phyloP scores from a whole-genome alignment of 2,797 vertebrate genomes.

The Falco cherrug region DNA sequence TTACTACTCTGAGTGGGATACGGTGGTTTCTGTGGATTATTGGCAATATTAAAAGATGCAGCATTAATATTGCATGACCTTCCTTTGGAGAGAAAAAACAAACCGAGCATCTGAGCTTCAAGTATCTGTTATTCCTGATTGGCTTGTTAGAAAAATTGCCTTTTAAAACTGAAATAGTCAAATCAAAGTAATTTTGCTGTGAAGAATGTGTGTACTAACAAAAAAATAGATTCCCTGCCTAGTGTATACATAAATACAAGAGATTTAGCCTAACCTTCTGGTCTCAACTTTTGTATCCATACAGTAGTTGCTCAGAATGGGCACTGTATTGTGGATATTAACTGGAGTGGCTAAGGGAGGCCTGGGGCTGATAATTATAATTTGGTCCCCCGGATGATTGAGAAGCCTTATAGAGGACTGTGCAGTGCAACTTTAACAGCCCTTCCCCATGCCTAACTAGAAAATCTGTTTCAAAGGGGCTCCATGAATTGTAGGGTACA shows the following conservation, averaged over 20 bases:
- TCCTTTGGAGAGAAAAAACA: not conserved
- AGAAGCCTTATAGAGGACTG: not conserved
- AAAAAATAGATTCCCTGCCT: not conserved
- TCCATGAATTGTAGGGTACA: constrained; percentile 71
- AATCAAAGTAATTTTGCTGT: constrained; percentile 32
- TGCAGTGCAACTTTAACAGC: constrained; percentile 48
- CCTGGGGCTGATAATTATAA: constrained; percentile 44
- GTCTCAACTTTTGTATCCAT: constrained; percentile 4
- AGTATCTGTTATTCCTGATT: constrained; percentile 1
- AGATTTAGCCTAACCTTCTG: constrained; percentile 28
- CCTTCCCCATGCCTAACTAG: constrained; percentile 13
- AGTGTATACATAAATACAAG: constrained; percentile 32
- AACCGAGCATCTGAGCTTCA: not conserved
- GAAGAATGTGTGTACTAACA: not conserved
- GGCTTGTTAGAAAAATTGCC: constrained; percentile 37
- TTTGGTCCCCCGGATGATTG: not conserved
- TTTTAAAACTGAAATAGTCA: constrained; percentile 38
- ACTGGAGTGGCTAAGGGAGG: constrained; percentile 15
- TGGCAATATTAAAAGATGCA: constrained; percentile 8
- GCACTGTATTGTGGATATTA: not conserved
- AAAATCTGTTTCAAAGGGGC: constrained; percentile 60
- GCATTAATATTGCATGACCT: constrained; percentile 29
- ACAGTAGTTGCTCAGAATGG: not conserved
- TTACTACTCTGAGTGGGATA: not conserved
- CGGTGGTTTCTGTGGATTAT: not conserved